Base-by-base conservation (phyloP, 2,888 invertebrate species). In the Phyto melanocephala region DNA sequence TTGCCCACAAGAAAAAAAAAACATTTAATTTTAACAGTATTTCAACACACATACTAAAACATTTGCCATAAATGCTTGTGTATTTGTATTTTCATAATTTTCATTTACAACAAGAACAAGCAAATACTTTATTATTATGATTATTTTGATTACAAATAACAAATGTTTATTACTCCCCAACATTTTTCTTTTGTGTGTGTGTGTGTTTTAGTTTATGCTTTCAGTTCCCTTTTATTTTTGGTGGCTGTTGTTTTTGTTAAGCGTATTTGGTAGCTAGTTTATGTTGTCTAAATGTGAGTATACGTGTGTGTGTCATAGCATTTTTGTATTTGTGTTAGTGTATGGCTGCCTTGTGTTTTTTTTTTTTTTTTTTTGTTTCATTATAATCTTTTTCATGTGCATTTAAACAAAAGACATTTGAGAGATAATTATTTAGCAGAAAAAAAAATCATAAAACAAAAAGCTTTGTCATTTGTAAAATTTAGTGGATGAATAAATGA, bases 351-450 rank as follows among this genome's bases (percentile, higher is more conserved):
- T 75, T 75, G 28, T 20, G 3, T 17, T 77, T 68, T 24, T 58
- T 2, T 7, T 58, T 58, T 35, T 13, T 13, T n/a, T 24, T 4
- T 5, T n/a, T 42, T 63, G 35, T 33, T 22, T 63, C n/a, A 45
- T 47, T 50, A 35, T 47, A 22, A 65, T 40, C 37, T 45, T 24
- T 77, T 68, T 52, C 40, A 68, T 68, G 45, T 60, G 60, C 68
- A 68, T 50, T 77, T 52, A 22, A 62, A 77, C 70, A 70, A 77
- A 63, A 77, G 70, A 70, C 22, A 62, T 54, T 77, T 62, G 47
- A 24, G 37, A 62, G 77, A 70, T 70, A 77, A 77, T 77, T 77
- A 67, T 75, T 67, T 58, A 50, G 60, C 68, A 54, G 11, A 70
- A 77, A 50, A 63, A 45, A 20, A 3, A 5, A 35, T 20, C 8